Conservation (phyloP, 2,113 vertebrate genomes). For the Agelaius phoeniceus region DNA sequence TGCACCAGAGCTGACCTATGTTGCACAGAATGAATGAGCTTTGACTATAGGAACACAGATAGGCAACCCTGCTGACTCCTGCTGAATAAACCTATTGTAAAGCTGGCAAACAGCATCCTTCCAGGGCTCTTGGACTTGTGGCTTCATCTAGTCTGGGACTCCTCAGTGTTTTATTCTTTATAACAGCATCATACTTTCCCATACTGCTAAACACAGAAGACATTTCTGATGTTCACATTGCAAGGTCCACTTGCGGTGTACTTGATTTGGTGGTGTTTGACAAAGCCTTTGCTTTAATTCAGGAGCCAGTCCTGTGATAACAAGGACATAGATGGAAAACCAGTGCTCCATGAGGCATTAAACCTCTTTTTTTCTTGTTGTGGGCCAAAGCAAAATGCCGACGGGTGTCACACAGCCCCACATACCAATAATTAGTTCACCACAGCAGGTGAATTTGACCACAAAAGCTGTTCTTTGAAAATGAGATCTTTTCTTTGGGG, state of each 20-base stretch:
- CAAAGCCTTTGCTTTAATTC: conserved; percentile 32
- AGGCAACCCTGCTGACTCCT: conserved; percentile 55
- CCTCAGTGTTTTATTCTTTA: neutral
- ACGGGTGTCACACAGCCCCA: neutral
- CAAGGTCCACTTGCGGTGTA: neutral
- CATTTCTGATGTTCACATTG: neutral
- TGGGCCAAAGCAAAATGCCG: neutral
- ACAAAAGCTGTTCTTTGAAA: conserved; percentile 2
- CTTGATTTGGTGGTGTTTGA: neutral
- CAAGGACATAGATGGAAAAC: neutral
- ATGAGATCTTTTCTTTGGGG: neutral
- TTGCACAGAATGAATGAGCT: conserved; percentile 53
- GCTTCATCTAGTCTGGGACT: conserved; percentile 20
- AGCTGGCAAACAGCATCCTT: conserved; percentile 43
- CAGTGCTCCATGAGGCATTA: neutral
- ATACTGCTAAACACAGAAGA: neutral
- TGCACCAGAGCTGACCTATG: conserved; percentile 53
- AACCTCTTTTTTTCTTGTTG: conserved; percentile 4
- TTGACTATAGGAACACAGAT: conserved; percentile 48
- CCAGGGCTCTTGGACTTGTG: conserved; percentile 32
- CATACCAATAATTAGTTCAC: conserved; percentile 27
- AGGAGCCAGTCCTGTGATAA: neutral
- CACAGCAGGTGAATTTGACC: neutral
- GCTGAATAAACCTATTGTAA: conserved; percentile 55
- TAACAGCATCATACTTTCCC: neutral